phyloP scores from a whole-genome alignment of 1,140 invertebrate genomes.

The Muscidifurax raptorellus region DNA sequence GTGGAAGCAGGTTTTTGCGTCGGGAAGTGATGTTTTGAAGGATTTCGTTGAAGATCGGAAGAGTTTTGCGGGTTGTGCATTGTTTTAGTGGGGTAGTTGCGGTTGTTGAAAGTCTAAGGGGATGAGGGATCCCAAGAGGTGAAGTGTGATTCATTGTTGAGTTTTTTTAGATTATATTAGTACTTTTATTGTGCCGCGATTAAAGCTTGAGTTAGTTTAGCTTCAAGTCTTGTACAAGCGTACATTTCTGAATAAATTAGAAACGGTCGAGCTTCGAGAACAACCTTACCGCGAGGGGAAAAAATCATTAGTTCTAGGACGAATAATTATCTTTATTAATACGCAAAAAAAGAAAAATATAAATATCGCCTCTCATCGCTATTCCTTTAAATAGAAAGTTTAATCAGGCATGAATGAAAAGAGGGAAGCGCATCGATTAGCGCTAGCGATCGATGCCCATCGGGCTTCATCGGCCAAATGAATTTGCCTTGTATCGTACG shows the following conservation, averaged over 20 bases:
- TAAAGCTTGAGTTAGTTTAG: no score
- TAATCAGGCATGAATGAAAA: conserved; percentile 27
- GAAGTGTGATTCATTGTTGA: neutral
- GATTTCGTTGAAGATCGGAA: no score
- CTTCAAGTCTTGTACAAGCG: no score
- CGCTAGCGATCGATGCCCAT: conserved; percentile 5
- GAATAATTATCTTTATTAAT: neutral
- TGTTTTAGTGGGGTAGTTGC: no score
- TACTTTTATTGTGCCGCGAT: no score
- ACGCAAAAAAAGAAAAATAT: neutral
- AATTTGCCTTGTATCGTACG: neutral
- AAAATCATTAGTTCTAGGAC: neutral
- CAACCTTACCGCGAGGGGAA: neutral
- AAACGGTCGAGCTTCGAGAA: neutral
- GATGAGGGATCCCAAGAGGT: neutral
- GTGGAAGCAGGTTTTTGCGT: neutral
- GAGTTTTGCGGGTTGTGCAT: no score
- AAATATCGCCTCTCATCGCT: neutral
- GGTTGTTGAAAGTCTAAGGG: no score
- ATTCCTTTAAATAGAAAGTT: conserved; percentile 13
- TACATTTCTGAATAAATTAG: no score
- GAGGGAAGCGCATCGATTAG: conserved; percentile 11
- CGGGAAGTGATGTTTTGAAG: neutral
- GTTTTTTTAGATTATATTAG: no score
- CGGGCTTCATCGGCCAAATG: conserved; percentile 7